A percentile compares a stretch with the other conserved stretches of the same genome.
Evolutionary conservation across 2,113 vertebrate genomes (phyloP).

Genomic region (Hydropotes inermis): DNA sequence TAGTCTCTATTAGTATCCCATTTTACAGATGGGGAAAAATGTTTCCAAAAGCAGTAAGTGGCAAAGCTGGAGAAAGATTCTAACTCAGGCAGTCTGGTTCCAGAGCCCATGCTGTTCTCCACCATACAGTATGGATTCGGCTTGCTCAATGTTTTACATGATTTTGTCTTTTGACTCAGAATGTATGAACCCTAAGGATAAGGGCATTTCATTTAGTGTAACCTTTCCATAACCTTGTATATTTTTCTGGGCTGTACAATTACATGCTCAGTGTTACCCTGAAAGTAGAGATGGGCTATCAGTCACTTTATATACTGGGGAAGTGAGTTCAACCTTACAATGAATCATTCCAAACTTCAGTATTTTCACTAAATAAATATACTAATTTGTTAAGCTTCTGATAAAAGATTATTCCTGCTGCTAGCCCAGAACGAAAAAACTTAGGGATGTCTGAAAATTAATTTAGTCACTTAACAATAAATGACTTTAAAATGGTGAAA

Average conservation of each 20-base stretch:
- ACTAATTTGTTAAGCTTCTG: neutral
- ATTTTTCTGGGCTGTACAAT: neutral
- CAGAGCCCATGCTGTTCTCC: neutral
- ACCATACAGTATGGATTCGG: neutral
- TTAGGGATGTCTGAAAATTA: constrained; percentile 2
- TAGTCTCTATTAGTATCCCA: neutral
- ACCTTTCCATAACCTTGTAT: neutral
- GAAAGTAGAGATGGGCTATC: neutral
- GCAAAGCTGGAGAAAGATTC: neutral
- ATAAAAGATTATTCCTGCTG: constrained; percentile 28
- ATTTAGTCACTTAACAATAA: constrained; percentile 26
- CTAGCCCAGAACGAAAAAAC: neutral
- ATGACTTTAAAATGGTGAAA: neutral
- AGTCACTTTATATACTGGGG: neutral
- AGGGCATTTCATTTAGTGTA: neutral
- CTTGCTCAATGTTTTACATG: neutral
- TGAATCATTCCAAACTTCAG: neutral
- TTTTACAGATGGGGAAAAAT: neutral
- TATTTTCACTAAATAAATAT: constrained; percentile 31
- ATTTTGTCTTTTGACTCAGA: neutral
- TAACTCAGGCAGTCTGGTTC: neutral
- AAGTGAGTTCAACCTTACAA: neutral
- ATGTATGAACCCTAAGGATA: neutral
- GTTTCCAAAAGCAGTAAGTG: neutral
- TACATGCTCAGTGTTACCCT: neutral